A percentile compares a stretch with the other conserved stretches of the same genome.
Conservation (phyloP, 64 coral and sea anemone genomes). For the Actinia tenebrosa region DNA sequence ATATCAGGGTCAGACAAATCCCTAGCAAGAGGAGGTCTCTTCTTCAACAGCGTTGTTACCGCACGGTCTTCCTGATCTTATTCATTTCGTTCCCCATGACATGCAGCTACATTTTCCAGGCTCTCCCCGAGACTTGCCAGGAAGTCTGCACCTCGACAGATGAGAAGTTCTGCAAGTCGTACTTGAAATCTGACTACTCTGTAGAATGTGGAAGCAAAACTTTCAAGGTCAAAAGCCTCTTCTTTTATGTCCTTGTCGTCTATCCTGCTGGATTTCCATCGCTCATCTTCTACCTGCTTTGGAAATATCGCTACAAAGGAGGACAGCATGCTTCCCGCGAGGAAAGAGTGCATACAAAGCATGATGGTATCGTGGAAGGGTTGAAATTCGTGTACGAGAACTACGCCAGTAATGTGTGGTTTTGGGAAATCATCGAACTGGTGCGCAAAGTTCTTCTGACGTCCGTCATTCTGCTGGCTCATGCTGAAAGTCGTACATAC, state of each 20-base stretch:
- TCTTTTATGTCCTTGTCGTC: slow-evolving; percentile 13
- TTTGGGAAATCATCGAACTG: slow-evolving; percentile 56
- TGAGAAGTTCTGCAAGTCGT: slow-evolving; percentile 5
- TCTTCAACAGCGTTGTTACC: slow-evolving; percentile 13
- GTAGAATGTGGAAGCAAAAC: neutral
- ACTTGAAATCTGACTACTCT: slow-evolving; percentile 33
- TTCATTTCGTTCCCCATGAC: slow-evolving; percentile 39
- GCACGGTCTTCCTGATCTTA: slow-evolving; percentile 24
- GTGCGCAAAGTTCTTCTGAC: slow-evolving; percentile 51
- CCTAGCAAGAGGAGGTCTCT: neutral
- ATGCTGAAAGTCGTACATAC: slow-evolving; percentile 31
- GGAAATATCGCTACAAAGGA: neutral
- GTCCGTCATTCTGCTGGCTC: slow-evolving; percentile 33
- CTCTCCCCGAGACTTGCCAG: slow-evolving; percentile 41
- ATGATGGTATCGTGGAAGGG: slow-evolving; percentile 5
- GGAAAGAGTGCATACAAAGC: neutral
- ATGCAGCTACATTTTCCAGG: slow-evolving; percentile 4
- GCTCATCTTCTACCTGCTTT: neutral
- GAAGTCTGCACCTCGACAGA: slow-evolving; percentile 22
- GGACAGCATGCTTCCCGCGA: neutral
- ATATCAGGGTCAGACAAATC: slow-evolving; percentile 8
- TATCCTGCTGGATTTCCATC: slow-evolving; percentile 4
- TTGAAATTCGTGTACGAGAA: slow-evolving; percentile 59
- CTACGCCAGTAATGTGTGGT: slow-evolving; percentile 38
- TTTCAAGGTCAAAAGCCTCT: neutral